Base-by-base conservation (phyloP, 2,113 vertebrate species). In the Ellobius talpinus region DNA sequence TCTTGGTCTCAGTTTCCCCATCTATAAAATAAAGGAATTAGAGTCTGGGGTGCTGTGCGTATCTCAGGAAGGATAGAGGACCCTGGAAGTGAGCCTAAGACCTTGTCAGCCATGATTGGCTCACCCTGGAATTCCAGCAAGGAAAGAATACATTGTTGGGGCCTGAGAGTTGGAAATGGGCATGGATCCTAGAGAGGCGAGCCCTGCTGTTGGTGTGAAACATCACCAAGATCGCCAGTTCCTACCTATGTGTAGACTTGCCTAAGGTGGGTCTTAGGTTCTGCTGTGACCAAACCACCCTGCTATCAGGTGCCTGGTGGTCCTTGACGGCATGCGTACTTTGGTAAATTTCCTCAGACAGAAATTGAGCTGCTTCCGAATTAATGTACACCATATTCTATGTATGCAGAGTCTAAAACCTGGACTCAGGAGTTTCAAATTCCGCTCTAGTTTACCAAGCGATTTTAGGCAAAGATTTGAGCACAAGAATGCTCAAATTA, bases 261-360 rank as follows among this genome's bases (percentile, higher is more conserved):
- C 31, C 52, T 66, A 33, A 61, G 63, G 14, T 74, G 78, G 45
- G 1, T 94, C 65, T 65, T 50, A n/a, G 10, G 63, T 66, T 91
- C 82, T 70, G 4, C 39, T 42, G 10, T 78, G 6, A 78, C 63
- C 26, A 63, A 74, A 85, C 58, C 21, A 39, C 31, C 21, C 61
- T 5, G 12, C 45, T 68, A 12, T 50, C 12, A 87, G 50, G 10
- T 72, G 61, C 55, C 66, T 61, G 14, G 8, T 31, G 76, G 81
- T 31, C 76, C 94, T 74, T 45, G 76, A 87, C 52, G 68, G 77
- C n/a, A 63, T 7, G 3, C 5, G 3, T 61, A 26, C 24, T 89
- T 52, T 94, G 92, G 70, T 45, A 73, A 13, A 26, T 68, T 90
- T 90, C 81, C 86, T 87, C 68, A 16, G 47, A 92, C n/a, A 84